Evolutionary conservation across 2,888 invertebrate genomes (phyloP).

Genomic region (Ophion slaviceki): DNA sequence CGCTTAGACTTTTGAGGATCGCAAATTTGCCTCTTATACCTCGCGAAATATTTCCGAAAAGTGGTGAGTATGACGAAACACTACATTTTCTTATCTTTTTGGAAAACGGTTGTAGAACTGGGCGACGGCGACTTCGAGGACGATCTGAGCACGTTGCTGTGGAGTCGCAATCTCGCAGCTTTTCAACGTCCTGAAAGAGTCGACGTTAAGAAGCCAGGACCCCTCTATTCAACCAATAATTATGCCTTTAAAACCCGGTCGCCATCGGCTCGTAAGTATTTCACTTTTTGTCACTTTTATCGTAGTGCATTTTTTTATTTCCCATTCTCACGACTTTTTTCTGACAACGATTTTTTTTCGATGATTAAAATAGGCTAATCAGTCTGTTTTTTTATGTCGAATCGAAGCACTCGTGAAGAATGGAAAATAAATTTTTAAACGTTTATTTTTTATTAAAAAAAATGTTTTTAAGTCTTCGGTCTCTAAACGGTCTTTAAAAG

Average conservation of each 20-base stretch:
- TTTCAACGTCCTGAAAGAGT: slow-evolving; percentile 95
- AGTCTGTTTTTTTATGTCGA: too few relatives aligned
- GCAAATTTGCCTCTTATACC: too few relatives aligned
- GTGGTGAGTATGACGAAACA: not conserved
- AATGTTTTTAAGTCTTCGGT: too few relatives aligned
- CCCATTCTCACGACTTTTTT: not conserved
- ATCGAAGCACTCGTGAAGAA: too few relatives aligned
- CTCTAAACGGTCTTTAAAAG: too few relatives aligned
- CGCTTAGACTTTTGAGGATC: too few relatives aligned
- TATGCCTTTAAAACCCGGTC: slow-evolving; percentile 83
- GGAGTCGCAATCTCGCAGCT: slow-evolving; percentile 84
- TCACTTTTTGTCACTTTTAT: not conserved
- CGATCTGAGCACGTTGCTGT: slow-evolving; percentile 74
- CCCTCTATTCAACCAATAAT: slow-evolving; percentile 90
- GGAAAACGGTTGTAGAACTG: slow-evolving; percentile 75
- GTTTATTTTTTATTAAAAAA: too few relatives aligned
- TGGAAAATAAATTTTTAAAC: too few relatives aligned
- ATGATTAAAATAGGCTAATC: too few relatives aligned
- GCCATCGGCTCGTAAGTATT: slow-evolving; percentile 48
- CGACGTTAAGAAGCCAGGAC: slow-evolving; percentile 98
- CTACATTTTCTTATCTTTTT: not conserved
- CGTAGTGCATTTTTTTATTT: not conserved
- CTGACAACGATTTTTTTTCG: too few relatives aligned
- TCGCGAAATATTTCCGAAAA: not conserved
- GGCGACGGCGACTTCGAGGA: slow-evolving; percentile 75